These are phyloP conservation scores for Aulostomus chinensis DNA, from an alignment of 2,797 vertebrate species.

Conservation along the genomic window DNA sequence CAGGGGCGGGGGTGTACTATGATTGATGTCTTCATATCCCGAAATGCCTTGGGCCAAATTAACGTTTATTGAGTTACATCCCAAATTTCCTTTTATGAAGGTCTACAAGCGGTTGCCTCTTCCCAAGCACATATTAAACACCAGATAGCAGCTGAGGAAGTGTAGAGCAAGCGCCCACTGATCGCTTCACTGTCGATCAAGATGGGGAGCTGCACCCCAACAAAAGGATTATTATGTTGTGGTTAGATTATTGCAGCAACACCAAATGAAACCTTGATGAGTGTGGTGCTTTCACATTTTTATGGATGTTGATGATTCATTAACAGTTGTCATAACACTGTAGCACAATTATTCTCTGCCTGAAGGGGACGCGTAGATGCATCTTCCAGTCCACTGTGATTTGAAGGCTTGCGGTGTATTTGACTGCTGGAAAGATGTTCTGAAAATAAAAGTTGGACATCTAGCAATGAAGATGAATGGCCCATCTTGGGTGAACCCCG, in stretches of 20 bases:
- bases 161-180: background rate
- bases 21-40: constrained; percentile 71
- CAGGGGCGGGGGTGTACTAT: background rate
- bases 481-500: too few species aligned
- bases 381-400: constrained; percentile 9
- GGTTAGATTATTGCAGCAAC: constrained; percentile 27
- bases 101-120: constrained; percentile 29
- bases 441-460: too few species aligned
- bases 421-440: too few species aligned
- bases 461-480: too few species aligned
- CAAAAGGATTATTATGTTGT: constrained; percentile 28
- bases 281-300: constrained; percentile 20
- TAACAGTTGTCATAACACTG: constrained; percentile 43
- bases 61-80: constrained; percentile 62
- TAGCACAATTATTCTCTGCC: constrained; percentile 23
- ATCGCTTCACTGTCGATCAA: constrained; percentile 42
- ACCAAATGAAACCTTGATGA: constrained; percentile 52
- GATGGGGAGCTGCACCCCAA: constrained; percentile 12
- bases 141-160: constrained; percentile 10
- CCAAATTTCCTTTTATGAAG: constrained; percentile 55
- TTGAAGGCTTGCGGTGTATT: constrained; percentile 8
- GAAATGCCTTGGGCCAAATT: constrained; percentile 61
- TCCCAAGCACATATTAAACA: constrained; percentile 43
- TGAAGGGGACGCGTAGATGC: constrained; percentile 23
- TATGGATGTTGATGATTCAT: constrained; percentile 31